Evolutionary conservation across 1,140 invertebrate species (phyloP), one percentile per base, ranked within the genome.

Genomic region (Drosophila bocqueti): DNA sequence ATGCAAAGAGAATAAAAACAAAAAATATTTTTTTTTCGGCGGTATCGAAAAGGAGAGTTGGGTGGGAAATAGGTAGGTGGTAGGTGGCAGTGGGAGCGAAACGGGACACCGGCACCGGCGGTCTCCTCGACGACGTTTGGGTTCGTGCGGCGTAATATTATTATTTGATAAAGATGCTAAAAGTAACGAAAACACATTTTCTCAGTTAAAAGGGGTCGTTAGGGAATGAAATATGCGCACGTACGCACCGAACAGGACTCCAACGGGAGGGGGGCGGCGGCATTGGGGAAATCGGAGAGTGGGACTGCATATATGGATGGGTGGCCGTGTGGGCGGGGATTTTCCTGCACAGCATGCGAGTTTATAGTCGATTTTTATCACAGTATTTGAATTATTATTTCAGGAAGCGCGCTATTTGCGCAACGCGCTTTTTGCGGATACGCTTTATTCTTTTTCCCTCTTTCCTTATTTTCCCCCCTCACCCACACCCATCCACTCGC

Each of bases 141-240:
- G 85, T 81, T 90, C 77, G 84, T 81, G 85, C 78, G 81, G 81
- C 79, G 90, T 92, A 92, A 91, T 92, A 92, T 92, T 92, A 92
- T 92, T 92, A 92, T 92, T 92, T 92, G 90, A 92, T 92, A 92
- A 92, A 92, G 90, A 92, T 92, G 90, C 90, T 92, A 92, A 92
- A 92, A 92, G 90, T 92, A 92, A 92, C 90, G 90, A 92, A 92
- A 92, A 92, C 90, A 92, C 90, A 92, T 92, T 92, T 92, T 92
- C 81, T 92, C 85, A 90, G 90, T 92, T 92, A 92, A 92, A 92
- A 92, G 90, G 90, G 90, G 90, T 92, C 90, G 90, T 92, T 92
- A 92, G 90, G 83, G 85, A 90, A 92, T 92, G 85, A 92, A 92
- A 92, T 92, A 92, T 92, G 90, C 85, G 90, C 90, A 92, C 90